Evolutionary conservation across 2,888 invertebrate genomes (phyloP).

Genomic region (Nebria salina): DNA sequence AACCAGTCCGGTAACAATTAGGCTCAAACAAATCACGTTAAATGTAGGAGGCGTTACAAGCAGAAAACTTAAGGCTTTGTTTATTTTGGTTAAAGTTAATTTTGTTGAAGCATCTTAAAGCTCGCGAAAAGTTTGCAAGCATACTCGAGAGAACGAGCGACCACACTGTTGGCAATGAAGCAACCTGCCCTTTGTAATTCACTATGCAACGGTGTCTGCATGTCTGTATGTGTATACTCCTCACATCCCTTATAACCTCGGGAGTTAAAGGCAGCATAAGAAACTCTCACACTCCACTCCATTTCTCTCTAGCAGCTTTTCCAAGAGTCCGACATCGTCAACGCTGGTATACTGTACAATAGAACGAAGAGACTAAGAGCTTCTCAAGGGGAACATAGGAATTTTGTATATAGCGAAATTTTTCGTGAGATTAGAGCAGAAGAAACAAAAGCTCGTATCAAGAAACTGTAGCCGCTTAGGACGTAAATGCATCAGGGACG

Average conservation of each 20-base stretch:
- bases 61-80: slow-evolving; percentile 45
- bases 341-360: slow-evolving; percentile 2
- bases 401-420: slow-evolving; percentile 45
- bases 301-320: too few species aligned
- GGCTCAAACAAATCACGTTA: slow-evolving; percentile 32
- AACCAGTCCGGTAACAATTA: not conserved
- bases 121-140: slow-evolving; percentile 44
- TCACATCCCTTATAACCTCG: not conserved
- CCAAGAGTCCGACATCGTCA: not conserved
- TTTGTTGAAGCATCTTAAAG: slow-evolving; percentile 43
- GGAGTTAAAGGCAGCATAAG: slow-evolving; percentile 1
- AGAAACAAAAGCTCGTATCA: slow-evolving; percentile 37
- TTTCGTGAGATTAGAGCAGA: slow-evolving; percentile 45
- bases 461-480: slow-evolving; percentile 18
- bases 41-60: slow-evolving; percentile 35
- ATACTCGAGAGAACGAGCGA: slow-evolving; percentile 43
- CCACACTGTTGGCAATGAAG: slow-evolving; percentile 31
- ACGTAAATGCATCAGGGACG: slow-evolving; percentile 36
- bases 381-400: slow-evolving; percentile 44
- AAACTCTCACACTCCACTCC: not conserved
- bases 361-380: not conserved
- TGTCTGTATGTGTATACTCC: not conserved
- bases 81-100: slow-evolving; percentile 49
- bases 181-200: slow-evolving; percentile 32
- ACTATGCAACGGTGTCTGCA: slow-evolving; percentile 28